Evolutionary conservation across 2,113 vertebrate genomes (phyloP).

Genomic region (Alouatta palliata): DNA sequence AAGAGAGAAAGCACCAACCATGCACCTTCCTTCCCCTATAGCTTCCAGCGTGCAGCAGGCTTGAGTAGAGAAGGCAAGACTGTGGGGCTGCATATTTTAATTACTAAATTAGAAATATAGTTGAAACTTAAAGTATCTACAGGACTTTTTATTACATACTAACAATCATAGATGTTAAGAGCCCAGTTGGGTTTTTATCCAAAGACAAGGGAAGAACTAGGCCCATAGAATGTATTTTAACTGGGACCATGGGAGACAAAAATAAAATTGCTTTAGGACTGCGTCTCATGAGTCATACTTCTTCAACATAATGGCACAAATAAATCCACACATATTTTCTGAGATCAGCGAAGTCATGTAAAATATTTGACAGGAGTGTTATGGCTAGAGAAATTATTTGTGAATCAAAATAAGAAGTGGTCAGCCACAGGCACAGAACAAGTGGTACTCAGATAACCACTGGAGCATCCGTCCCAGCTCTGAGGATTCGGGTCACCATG

Average conservation of each 20-base stretch:
- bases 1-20: not conserved
- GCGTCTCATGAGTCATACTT: not conserved
- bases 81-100: not conserved
- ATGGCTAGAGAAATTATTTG: slow-evolving; percentile 29
- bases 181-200: slow-evolving; percentile 23
- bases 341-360: slow-evolving; percentile 40
- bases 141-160: not conserved
- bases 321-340: slow-evolving; percentile 39
- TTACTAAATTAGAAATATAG: not conserved
- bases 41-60: not conserved
- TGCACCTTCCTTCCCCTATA: not conserved
- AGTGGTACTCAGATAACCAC: not conserved
- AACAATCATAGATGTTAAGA: not conserved
- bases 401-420: not conserved
- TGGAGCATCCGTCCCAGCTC: not conserved
- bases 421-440: not conserved
- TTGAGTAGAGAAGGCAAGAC: not conserved
- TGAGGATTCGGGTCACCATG: not conserved
- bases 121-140: not conserved
- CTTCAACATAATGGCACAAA: slow-evolving; percentile 37
- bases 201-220: not conserved
- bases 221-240: not conserved
- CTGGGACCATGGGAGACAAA: slow-evolving; percentile 8
- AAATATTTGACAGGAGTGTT: not conserved
- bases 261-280: slow-evolving; percentile 44